Base-by-base conservation (phyloP, 2,797 vertebrate species). In the Lithobates pipiens region DNA sequence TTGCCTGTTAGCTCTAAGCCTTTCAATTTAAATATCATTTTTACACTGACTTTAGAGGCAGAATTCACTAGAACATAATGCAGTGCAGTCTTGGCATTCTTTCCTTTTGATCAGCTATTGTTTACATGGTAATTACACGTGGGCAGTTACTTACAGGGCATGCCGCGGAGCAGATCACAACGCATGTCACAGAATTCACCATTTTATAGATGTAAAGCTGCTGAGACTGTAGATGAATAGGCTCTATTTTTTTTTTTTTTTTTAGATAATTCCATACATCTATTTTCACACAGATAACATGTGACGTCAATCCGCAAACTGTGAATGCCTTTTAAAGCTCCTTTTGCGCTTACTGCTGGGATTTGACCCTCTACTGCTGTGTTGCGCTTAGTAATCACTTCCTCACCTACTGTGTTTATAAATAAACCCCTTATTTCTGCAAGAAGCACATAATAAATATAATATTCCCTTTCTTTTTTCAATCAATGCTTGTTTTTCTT, bases 11-110 rank as follows among this genome's bases (percentile, higher is more conserved):
- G 76, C 76, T 42, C 70, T 44, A 75, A 70, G 23, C 76, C 85
- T 57, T 87, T 87, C 81, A 80, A 79, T 87, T 80, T 80, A 80
- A 65, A 87, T 70, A 87, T 87, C 70, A 80, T 80, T 77, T 87
- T 80, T 87, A 83, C 57, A 34, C 27, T 87, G 70, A 87, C 86
- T 83, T 83, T 76, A 57, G 50, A 82, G 74, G 46, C 46, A 50
- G 81, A 80, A 77, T 73, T 76, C 39, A 50, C 54, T 70, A 32
- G 80, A 75, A 80, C 76, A 76, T 80, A 74, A 80, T 65, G 81
- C 81, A 61, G 67, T 76, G 77, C 75, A 36, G 70, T 46, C 2
- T 44, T 42, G 44, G 76, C 70, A 23, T 78, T 86, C 71, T 76
- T 50, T 82, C 54, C 76, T 79, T 46, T 15, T 70, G 34, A 50